Evolutionary conservation across 1,140 invertebrate species (phyloP).

Genomic region (Nebria ingens): DNA sequence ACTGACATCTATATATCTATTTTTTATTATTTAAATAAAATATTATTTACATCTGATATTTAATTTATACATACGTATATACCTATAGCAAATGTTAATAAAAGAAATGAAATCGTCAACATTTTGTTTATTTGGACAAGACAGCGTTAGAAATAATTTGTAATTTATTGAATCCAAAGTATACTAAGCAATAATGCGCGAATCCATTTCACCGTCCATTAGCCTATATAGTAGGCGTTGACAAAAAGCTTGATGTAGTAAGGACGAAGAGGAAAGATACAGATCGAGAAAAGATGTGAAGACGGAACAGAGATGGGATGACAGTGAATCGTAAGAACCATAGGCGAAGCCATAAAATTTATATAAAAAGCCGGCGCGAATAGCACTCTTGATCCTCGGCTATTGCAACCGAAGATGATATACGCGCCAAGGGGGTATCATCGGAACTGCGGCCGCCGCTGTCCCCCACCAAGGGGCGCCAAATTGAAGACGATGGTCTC

Average conservation of each 20-base stretch:
- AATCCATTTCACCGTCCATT: conserved; percentile 7
- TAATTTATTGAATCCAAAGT: too few relatives aligned
- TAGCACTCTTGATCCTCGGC: conserved; percentile 2
- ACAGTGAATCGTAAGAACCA: too few relatives aligned
- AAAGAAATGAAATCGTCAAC: too few relatives aligned
- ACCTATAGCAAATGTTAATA: too few relatives aligned
- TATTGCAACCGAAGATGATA: conserved; percentile 5
- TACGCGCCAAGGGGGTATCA: too few relatives aligned
- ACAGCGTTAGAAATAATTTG: too few relatives aligned
- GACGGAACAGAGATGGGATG: not conserved
- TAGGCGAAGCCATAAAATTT: conserved; percentile 2
- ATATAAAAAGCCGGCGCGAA: conserved; percentile 6
- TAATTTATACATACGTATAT: too few relatives aligned
- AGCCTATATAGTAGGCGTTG: not conserved
- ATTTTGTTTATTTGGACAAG: too few relatives aligned
- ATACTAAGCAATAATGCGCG: not conserved
- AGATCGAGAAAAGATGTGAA: not conserved
- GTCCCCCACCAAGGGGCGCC: not conserved
- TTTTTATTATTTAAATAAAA: too few relatives aligned
- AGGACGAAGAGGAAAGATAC: not conserved
- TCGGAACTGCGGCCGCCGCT: too few relatives aligned
- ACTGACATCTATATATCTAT: too few relatives aligned
- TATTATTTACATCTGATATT: too few relatives aligned
- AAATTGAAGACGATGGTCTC: not conserved
- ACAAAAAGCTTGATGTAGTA: not conserved